Conservation (phyloP, 2,113 vertebrate species). For the Propithecus coquereli region DNA sequence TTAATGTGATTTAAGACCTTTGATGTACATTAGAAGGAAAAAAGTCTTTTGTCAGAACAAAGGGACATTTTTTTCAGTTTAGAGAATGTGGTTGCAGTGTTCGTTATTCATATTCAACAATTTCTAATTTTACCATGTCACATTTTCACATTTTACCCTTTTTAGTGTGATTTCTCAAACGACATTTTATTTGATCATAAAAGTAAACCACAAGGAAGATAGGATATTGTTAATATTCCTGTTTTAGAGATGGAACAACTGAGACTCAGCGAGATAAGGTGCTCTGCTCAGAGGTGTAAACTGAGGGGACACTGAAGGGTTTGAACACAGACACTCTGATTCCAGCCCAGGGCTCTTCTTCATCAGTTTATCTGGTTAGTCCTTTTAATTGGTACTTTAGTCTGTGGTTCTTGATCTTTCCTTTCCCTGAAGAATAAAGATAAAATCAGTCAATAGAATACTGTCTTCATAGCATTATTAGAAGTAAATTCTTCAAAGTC, state of each 20-base stretch:
- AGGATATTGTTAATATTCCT: background rate
- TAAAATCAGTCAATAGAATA: background rate
- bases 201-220: background rate
- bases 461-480: background rate
- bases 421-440: background rate
- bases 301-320: background rate
- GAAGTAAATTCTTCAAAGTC: background rate
- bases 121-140: background rate
- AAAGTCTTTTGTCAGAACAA: background rate
- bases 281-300: background rate
- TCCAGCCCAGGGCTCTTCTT: background rate
- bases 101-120: background rate
- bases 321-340: background rate
- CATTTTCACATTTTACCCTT: conserved; percentile 10
- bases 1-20: background rate
- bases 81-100: background rate
- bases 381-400: background rate
- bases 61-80: background rate
- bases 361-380: background rate
- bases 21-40: background rate
- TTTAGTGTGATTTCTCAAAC: background rate
- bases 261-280: background rate
- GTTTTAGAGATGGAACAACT: background rate
- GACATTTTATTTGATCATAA: background rate
- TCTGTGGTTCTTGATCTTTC: background rate